Conservation (phyloP, 1,140 invertebrate species). For the Polypedilum vanderplanki region DNA sequence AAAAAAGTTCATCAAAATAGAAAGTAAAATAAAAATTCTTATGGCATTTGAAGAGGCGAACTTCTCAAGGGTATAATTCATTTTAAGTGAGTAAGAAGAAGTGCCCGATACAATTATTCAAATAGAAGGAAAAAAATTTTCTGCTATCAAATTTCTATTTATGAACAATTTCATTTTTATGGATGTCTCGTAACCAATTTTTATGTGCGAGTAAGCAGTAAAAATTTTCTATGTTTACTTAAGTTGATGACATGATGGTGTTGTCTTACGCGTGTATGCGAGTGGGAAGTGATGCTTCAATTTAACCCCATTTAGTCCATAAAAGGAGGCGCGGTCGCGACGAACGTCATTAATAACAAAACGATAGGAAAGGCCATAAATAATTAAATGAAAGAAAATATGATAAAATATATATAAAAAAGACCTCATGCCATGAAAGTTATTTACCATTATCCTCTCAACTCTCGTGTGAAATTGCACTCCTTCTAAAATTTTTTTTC, state of each 20-base stretch:
- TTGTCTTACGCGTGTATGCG: too few species aligned
- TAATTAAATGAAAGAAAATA: neutral
- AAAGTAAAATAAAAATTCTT: neutral
- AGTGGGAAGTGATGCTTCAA: too few species aligned
- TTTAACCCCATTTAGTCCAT: too few species aligned
- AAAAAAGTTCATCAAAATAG: neutral
- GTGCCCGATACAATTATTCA: slow-evolving; percentile 4
- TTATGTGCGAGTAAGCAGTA: neutral
- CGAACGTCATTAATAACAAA: neutral
- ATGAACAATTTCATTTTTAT: slow-evolving; percentile 7
- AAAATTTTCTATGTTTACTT: neutral
- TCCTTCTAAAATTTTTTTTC: too few species aligned
- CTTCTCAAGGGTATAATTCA: slow-evolving; percentile 11
- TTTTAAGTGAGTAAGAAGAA: slow-evolving; percentile 6
- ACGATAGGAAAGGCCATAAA: slow-evolving; percentile 17
- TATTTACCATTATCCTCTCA: too few species aligned
- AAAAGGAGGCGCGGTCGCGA: neutral
- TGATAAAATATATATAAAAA: neutral
- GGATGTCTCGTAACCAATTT: neutral
- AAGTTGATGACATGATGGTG: too few species aligned
- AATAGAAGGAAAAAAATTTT: neutral
- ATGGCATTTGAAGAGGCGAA: neutral
- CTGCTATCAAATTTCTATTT: neutral
- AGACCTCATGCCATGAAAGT: neutral
- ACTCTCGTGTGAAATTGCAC: too few species aligned